Conservation (phyloP, 2,888 invertebrate genomes). For the Drosophila trichaetosa region DNA sequence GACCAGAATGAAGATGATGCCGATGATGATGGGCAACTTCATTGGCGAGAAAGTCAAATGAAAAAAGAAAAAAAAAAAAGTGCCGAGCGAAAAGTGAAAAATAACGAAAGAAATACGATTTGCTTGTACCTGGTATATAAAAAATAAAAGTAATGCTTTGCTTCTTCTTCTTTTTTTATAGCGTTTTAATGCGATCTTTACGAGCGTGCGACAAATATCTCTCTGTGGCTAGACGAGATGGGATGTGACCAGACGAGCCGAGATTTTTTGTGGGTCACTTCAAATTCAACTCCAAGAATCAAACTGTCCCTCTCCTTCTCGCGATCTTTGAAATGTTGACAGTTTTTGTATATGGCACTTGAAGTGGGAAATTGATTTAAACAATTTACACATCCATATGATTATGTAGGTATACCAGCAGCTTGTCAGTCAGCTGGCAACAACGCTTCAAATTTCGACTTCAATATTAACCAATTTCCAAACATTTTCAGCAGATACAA, state of each 20-base stretch:
- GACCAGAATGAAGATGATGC: conserved; percentile 35
- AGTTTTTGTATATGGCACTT: not conserved
- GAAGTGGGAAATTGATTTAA: conserved; percentile 11
- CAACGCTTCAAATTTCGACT: conserved; percentile 20
- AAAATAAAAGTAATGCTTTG: conserved; percentile 64
- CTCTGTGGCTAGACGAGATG: conserved; percentile 26
- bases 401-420: not conserved
- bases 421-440: conserved; percentile 26
- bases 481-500: conserved; percentile 60
- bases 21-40: conserved; percentile 38
- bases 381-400: not conserved
- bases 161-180: conserved; percentile 40
- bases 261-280: conserved; percentile 47
- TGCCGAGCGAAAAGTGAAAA: conserved; percentile 52
- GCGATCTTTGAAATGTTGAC: not conserved
- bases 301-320: not conserved
- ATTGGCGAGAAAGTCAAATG: conserved; percentile 54
- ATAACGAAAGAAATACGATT: conserved; percentile 5
- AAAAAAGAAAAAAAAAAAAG: conserved; percentile 12
- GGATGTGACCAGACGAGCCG: conserved; percentile 7
- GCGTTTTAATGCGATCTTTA: conserved; percentile 75
- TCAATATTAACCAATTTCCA: conserved; percentile 57
- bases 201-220: conserved; percentile 69
- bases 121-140: conserved; percentile 36
- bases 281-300: not conserved